Conservation (phyloP, 92 coral and sea anemone genomes). For the Phenganax subtilis region DNA sequence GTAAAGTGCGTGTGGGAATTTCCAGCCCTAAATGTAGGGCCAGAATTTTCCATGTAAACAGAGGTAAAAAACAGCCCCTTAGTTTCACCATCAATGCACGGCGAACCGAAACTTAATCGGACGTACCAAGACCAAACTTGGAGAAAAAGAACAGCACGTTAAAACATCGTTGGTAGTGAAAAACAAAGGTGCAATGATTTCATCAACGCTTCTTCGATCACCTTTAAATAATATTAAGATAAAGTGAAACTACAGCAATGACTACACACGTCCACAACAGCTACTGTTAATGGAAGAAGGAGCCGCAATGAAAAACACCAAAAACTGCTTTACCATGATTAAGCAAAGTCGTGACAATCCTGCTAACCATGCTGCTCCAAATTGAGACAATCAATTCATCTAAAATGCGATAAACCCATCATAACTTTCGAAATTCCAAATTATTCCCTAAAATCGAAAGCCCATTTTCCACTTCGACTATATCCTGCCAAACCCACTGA, state of each 20-base stretch:
- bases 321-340: not conserved
- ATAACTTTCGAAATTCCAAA: not conserved
- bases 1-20: too few relatives aligned
- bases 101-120: not conserved
- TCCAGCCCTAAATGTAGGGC: too few relatives aligned
- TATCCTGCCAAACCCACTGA: not conserved
- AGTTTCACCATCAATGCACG: too few relatives aligned
- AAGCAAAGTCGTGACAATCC: not conserved
- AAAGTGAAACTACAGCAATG: not conserved
- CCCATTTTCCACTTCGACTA: not conserved
- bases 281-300: too few relatives aligned
- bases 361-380: slow-evolving; percentile 15
- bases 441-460: too few relatives aligned
- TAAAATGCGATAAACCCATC: not conserved
- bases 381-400: slow-evolving; percentile 24
- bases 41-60: too few relatives aligned
- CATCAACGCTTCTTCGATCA: slow-evolving; percentile 23
- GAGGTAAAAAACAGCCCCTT: too few relatives aligned
- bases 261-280: too few relatives aligned
- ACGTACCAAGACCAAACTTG: slow-evolving; percentile 15
- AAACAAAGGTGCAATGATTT: slow-evolving; percentile 31
- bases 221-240: not conserved
- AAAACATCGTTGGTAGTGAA: slow-evolving; percentile 19
- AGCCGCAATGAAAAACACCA: too few relatives aligned
- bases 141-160: not conserved